Conservation (phyloP, 2,888 invertebrate genomes). For the Lacanobia oleracea region DNA sequence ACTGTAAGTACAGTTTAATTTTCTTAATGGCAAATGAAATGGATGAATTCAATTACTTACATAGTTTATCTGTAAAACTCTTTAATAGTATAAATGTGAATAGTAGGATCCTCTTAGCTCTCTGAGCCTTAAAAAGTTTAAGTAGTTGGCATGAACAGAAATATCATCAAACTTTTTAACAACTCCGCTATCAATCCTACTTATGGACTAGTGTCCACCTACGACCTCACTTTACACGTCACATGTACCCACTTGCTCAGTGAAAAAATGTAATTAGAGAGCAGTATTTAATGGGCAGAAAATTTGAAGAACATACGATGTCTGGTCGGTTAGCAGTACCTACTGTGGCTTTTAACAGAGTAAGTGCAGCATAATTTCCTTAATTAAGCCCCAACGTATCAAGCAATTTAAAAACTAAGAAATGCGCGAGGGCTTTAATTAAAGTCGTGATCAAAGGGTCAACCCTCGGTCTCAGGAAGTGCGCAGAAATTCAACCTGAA, state of each 20-base stretch:
- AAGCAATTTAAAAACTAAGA: conserved; percentile 74
- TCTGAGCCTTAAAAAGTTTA: neutral
- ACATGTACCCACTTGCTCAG: neutral
- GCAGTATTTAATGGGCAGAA: conserved; percentile 5
- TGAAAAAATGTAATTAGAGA: neutral
- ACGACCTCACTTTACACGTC: neutral
- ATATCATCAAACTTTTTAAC: neutral
- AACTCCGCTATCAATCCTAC: neutral
- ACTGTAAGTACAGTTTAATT: no score
- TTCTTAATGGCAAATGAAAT: neutral
- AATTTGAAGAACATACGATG: conserved; percentile 8
- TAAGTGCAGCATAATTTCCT: conserved; percentile 70
- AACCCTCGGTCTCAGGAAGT: conserved; percentile 44
- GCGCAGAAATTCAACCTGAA: conserved; percentile 46
- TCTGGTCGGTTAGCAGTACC: conserved; percentile 22
- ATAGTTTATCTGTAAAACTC: neutral
- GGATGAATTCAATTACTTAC: no score
- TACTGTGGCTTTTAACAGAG: conserved; percentile 47
- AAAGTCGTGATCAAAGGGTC: conserved; percentile 72
- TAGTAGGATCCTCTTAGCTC: neutral
- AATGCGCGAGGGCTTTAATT: conserved; percentile 75
- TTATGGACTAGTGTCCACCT: neutral
- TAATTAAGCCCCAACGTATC: conserved; percentile 73
- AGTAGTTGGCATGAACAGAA: neutral
- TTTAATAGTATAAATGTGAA: no score